Evolutionary conservation across 1,140 invertebrate species (phyloP), one percentile per base, ranked within the genome.

Genomic region (Potamilus streckersoni): DNA sequence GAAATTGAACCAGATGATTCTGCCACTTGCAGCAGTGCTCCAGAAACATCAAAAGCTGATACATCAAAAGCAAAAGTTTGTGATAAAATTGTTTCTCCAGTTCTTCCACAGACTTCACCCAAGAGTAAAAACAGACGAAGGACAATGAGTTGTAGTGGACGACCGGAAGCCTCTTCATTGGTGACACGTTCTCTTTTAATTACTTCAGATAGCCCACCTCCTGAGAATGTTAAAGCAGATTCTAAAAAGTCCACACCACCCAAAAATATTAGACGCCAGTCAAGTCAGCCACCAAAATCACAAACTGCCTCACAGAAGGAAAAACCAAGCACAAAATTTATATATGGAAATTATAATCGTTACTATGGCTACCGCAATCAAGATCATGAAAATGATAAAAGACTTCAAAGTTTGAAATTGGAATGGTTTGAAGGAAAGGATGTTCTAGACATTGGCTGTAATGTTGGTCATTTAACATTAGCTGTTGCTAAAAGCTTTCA

Each of bases 391-490:
- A 91, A 93, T 75, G 98, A 99, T 90, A 91, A 94, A 55, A 92
- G 98, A 67, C 89, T 99, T 65, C 93, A 93, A 79, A 93, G 94
- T 69, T 95, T 99, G 77, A 93, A 95, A 78, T 91, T 92, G 63
- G 94, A 97, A 81, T 92, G 98, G 86, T 98, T 99, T 88, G 91
- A 93, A 78, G 93, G 94, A 17, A 98, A 97, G 90, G 95, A 97
- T 90, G 94, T 99, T 31, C 91, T 99, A 61, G 98, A 99, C 86
- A 96, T 99, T 86, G 98, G 98, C 15, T 99, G 98, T 89, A 99
- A 99, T 91, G 95, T 97, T 80, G 98, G 98, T 4, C 95, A 98
- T 87, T 93, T 99, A 65, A 98, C 97, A 4, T 83, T 94, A 14
- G 85, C 88, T 2, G 91, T 99, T 67, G 98, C 96, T 0, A 92